A percentile compares a stretch with the other conserved stretches of the same genome.
phyloP scores from a whole-genome alignment of 2,888 invertebrate genomes.

The Lasius fuliginosus region DNA sequence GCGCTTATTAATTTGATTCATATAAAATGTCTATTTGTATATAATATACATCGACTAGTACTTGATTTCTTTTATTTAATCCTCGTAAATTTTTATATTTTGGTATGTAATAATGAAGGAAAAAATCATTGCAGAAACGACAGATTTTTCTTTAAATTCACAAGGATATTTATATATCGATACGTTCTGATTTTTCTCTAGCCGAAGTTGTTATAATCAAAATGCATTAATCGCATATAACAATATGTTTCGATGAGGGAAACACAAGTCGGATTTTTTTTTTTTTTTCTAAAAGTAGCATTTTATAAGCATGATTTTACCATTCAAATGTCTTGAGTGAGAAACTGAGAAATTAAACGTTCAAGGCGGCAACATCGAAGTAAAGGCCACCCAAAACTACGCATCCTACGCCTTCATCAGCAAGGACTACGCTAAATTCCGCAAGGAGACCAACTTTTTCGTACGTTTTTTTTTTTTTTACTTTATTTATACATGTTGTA shows the following conservation, averaged over 20 bases:
- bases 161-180: neutral
- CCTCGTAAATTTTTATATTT: neutral
- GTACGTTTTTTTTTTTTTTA: slow-evolving; percentile 76
- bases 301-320: slow-evolving; percentile 65
- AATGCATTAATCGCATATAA: neutral
- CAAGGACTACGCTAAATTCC: slow-evolving; percentile 87
- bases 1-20: neutral
- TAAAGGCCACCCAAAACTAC: slow-evolving; percentile 87
- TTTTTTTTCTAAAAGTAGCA: slow-evolving; percentile 29
- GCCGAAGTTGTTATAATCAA: neutral
- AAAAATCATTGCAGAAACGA: neutral
- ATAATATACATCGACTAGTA: neutral
- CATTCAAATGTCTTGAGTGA: slow-evolving; percentile 66
- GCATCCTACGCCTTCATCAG: slow-evolving; percentile 87
- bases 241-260: neutral
- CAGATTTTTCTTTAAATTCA: neutral
- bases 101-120: neutral
- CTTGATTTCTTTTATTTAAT: neutral
- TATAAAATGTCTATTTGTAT: neutral
- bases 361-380: slow-evolving; percentile 87
- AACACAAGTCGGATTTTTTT: slow-evolving; percentile 60
- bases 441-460: slow-evolving; percentile 86
- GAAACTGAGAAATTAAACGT: slow-evolving; percentile 74
- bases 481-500: neutral
- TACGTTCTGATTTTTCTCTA: neutral